These are phyloP conservation scores for Chloroceryle amazona DNA, from an alignment of 2,797 vertebrate genomes.

Conservation along the genomic window DNA sequence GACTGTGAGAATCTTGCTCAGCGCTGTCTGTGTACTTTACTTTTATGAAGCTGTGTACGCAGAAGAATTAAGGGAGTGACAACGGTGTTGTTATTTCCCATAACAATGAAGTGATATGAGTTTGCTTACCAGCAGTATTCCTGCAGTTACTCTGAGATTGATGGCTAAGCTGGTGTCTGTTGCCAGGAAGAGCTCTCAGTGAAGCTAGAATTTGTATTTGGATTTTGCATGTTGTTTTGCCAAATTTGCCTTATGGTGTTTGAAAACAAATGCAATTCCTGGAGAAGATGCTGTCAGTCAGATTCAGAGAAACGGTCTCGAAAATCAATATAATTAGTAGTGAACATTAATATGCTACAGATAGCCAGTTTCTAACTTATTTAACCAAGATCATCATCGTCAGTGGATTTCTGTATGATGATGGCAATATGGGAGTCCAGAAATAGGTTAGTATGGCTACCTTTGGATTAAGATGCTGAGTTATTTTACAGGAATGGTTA, in stretches of 20 bases:
- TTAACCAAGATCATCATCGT: not conserved
- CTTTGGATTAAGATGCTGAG: not conserved
- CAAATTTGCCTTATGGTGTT: not conserved
- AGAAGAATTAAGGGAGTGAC: not conserved
- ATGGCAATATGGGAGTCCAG: not conserved
- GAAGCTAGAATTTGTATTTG: not conserved
- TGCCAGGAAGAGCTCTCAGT: not conserved
- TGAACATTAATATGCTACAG: not conserved
- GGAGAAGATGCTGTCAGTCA: not conserved
- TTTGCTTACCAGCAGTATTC: not conserved
- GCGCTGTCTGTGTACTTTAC: not conserved
- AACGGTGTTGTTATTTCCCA: not conserved
- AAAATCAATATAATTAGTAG: not conserved
- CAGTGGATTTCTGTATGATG: not conserved
- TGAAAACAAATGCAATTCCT: slow-evolving; percentile 7
- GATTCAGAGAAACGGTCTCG: not conserved
- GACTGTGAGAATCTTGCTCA: not conserved
- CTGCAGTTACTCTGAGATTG: not conserved
- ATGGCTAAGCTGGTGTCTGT: not conserved
- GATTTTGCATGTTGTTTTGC: not conserved
- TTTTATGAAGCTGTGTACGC: not conserved
- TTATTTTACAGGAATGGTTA: not conserved
- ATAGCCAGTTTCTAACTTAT: not conserved
- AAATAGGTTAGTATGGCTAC: not conserved
- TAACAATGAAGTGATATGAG: not conserved